These are phyloP conservation scores for Orycteropus afer DNA, from an alignment of 2,113 vertebrate genomes.

Conservation along the genomic window DNA sequence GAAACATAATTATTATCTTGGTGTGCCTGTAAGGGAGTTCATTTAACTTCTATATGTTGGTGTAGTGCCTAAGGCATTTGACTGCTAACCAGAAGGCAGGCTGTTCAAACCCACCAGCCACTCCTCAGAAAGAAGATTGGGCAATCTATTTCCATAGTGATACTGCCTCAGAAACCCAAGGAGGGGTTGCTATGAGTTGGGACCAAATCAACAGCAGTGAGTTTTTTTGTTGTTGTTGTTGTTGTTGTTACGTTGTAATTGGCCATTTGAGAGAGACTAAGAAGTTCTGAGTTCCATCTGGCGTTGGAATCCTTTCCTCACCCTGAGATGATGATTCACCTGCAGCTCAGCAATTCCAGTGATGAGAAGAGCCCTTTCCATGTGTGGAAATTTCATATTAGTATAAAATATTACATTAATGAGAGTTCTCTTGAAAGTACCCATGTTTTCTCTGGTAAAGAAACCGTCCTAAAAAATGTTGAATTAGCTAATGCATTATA, in stretches of 20 bases:
- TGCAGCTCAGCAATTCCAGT: neutral
- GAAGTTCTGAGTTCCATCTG: neutral
- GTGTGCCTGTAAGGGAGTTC: neutral
- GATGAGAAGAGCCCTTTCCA: neutral
- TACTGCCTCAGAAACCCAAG: no score
- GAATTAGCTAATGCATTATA: no score
- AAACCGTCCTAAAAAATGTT: neutral
- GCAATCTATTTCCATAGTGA: no score
- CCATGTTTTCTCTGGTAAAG: constrained; percentile 21
- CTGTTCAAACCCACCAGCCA: no score
- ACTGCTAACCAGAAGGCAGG: no score
- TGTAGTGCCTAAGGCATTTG: no score
- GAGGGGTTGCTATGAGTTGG: no score
- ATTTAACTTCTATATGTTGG: constrained; percentile 8
- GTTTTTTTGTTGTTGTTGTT: no score
- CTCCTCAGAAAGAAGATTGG: no score
- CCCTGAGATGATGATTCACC: neutral
- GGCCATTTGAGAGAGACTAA: neutral
- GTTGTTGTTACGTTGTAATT: no score
- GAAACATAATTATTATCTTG: neutral
- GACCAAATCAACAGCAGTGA: no score
- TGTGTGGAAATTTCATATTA: neutral
- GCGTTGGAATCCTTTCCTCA: neutral
- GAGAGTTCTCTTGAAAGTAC: constrained; percentile 3
- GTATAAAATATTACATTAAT: neutral